Base-by-base conservation (phyloP, 2,797 vertebrate species). In the Channa striata region DNA sequence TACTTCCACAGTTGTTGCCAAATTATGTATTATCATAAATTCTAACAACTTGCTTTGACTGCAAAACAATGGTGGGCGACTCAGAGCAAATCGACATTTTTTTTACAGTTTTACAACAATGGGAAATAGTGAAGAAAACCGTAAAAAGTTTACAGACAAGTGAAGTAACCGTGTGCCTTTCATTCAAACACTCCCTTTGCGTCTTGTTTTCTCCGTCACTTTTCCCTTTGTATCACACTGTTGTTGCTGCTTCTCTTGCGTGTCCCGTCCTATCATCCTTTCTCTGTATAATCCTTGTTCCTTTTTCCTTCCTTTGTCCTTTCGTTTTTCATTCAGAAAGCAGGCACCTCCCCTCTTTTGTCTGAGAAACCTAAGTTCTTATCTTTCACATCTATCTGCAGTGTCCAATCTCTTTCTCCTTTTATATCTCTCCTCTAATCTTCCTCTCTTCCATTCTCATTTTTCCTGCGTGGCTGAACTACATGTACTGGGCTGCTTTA, bases 331-430 rank as follows among this genome's bases (percentile, higher is more conserved):
- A 64, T 77, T 77, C 44, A 83, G 47, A 71, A 56, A 69, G 52
- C 53, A 33, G 53, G 56, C 54, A 1, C 53, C 49, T 65, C 80
- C 64, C 62, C 25, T 72, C 59, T 82, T 30, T 80, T 86, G 82
- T 89, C 70, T 74, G 44, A 13, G 50, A 74, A 87, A 85, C 68
- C 46, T 56, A 47, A 72, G 58, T 74, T 83, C 74, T 83, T 85
- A 89, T 91, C 86, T 80, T 83, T 78, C 82, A 81, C 86, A 78
- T 88, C 71, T 71, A 82, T 82, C 82, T 57, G 16, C 16, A 12
- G 62, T 25, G 47, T 62, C 59, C 53, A 53, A 77, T 74, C 83
- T 79, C 74, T 66, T 82, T 76, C 78, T 71, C 59, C 72, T 64
- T 57, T 68, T 54, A 56, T 82, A 76, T 83, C 77, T 57, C 57